Percentiles rank a stretch among this genome's conserved stretches.
Conservation (phyloP, 2,113 vertebrate genomes). For the Otolemur garnettii region DNA sequence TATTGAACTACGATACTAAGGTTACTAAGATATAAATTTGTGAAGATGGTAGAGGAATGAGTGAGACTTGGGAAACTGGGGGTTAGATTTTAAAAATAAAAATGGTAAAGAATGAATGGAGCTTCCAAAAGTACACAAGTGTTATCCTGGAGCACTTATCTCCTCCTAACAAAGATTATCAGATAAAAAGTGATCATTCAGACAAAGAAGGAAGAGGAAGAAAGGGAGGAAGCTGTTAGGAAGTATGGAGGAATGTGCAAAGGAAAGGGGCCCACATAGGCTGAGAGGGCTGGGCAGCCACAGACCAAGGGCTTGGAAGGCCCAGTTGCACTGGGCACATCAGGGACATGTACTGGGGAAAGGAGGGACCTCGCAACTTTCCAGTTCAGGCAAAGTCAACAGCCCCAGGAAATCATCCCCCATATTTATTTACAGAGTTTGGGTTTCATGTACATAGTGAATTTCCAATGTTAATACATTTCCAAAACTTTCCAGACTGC, state of each 20-base stretch:
- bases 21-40: background rate
- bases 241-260: no score
- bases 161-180: background rate
- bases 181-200: background rate
- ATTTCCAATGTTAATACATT: conserved; percentile 44
- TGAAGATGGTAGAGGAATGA: background rate
- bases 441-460: background rate
- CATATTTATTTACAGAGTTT: background rate
- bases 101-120: background rate
- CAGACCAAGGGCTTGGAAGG: background rate
- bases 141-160: background rate
- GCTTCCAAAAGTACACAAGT: background rate
- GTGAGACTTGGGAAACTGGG: background rate
- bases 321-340: fast-evolving
- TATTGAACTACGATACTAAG: background rate
- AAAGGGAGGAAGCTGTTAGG: background rate
- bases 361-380: background rate
- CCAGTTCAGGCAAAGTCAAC: background rate
- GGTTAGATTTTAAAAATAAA: conserved; percentile 34
- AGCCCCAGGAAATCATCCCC: background rate
- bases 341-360: background rate
- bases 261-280: no score
- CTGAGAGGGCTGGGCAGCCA: fast-evolving
- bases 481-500: conserved; percentile 45
- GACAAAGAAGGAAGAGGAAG: background rate